Base-by-base conservation (phyloP, 2,113 vertebrate species). In the Pseudopipra pipra region DNA sequence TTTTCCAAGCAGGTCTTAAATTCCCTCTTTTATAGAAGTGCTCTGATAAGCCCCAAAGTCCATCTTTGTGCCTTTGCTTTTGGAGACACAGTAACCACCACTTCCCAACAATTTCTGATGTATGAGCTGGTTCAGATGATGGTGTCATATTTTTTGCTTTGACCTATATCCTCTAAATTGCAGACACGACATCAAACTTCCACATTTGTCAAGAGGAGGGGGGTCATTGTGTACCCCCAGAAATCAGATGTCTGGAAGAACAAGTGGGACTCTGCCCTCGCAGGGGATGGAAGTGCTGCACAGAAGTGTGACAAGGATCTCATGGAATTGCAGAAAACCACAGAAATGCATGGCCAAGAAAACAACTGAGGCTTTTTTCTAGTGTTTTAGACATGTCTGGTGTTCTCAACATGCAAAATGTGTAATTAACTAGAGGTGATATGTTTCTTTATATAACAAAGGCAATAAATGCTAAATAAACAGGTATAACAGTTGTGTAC, bases 261-360 rank as follows among this genome's bases (percentile, higher is more conserved):
- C 90, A 94, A 20, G 77, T 6, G 30, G 87, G 94, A 17, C 65
- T 89, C 52, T 96, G 95, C 51, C 87, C 84, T 67, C 52, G 75
- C 44, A 65, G 75, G 37, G 74, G 44, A 35, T 95, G 94, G 95
- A 97, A 85, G 46, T 96, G 94, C 70, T 97, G 96, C 66, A 72
- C 74, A 49, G 84, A 91, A 65, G 2, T 72, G 44, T 81, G 47
- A 79, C 12, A 47, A 70, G 33, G 14, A 61, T 51, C 46, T 46
- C 23, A 3, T 0, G 2, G 67, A 62, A 56, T 0, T 74, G 89
- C 35, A 81, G 35, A 52, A 81, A 95, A 55, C 5, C 61, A 21
- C 5, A 37, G 59, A 70, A 86, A 41, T 31, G 9, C 18, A 17
- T 1, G 4, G 33, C 20, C 41, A 51, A n/a, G 72, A 28, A 74